Base-by-base conservation (phyloP, 2,888 invertebrate genomes). In the Parnassius mnemosyne region DNA sequence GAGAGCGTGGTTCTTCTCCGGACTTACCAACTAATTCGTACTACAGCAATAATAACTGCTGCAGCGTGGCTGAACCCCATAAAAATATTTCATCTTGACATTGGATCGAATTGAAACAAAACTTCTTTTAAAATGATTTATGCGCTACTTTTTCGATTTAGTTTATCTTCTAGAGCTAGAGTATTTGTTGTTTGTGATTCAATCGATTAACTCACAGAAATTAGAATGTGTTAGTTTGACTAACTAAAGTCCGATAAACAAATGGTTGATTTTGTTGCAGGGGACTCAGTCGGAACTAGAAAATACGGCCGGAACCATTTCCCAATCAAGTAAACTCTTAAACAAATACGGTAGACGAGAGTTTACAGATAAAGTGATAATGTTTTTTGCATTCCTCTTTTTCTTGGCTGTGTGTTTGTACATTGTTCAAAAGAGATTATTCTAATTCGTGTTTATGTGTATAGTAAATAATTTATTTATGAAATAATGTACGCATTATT, bases 291-390 rank as follows among this genome's bases (percentile, higher is more conserved):
- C 95, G 67, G 98, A 98, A 82, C 89, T 98, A 47, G 94, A 95
- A 72, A 94, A 94, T 69, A 98, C 98, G 67, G 96, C 97, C 2
- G 96, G 97, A 66, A 95, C 95, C 34, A 97, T 98, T 71, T 93
- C 95, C 41, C 97, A 97, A 78, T 97, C 98, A 0, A 96, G 97
- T 69, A 98, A 97, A 83, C 91, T 99, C 10, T 88, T 99, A 53
- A 97, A 97, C 61, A 99, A 99, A 87, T 99, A 98, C 80, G 97
- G 97, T 3, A 92, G 98, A 60, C 92, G 99, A 47, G 99, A 99
- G 89, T 95, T 97, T 68, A 99, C 99, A 0, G 99, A 99, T 81
- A 98, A 98, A 92, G 94, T 98, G 63, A 92, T 99, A 10, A 93
- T 97, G 79, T 94, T 95, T 71, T 94, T 98, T 77, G 97, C 97